phyloP scores from a whole-genome alignment of 2,888 invertebrate species.

The Odontothrips loti region DNA sequence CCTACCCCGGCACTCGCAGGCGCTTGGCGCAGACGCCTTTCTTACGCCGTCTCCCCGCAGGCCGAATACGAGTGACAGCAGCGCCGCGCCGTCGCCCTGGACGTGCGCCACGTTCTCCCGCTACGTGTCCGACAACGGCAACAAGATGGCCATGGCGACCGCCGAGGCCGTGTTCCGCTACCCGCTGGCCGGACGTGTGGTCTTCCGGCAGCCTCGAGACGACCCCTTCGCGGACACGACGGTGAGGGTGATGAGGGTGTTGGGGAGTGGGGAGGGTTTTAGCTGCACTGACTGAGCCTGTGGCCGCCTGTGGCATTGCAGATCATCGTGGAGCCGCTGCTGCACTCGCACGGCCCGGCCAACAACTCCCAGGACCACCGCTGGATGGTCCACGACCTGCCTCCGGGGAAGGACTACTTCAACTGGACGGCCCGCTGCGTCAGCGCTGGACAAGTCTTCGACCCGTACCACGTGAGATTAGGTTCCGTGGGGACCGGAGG shows the following conservation, averaged over 20 bases:
- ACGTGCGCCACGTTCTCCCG: conserved; percentile 62
- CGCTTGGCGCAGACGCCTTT: neutral
- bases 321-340: conserved; percentile 19
- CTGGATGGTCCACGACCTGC: conserved; percentile 76
- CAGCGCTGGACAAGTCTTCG: conserved; percentile 69
- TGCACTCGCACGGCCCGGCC: conserved; percentile 2
- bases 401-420: conserved; percentile 82
- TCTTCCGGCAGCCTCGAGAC: conserved; percentile 75
- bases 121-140: conserved; percentile 60
- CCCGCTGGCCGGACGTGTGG: conserved; percentile 78
- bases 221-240: conserved; percentile 81
- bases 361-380: conserved; percentile 49
- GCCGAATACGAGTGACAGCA: neutral
- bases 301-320: neutral
- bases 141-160: conserved; percentile 68
- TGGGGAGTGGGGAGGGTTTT: too few species aligned
- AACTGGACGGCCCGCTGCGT: conserved; percentile 84
- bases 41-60: conserved; percentile 41
- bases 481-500: neutral
- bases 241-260: conserved; percentile 62
- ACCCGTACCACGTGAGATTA: conserved; percentile 63
- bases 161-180: conserved; percentile 80
- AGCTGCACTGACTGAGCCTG: neutral
- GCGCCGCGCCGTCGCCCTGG: conserved; percentile 47
- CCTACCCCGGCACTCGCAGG: too few species aligned